Evolutionary conservation across 2,888 invertebrate species (phyloP), one percentile per base, ranked within the genome.

Genomic region (Congeria kusceri): DNA sequence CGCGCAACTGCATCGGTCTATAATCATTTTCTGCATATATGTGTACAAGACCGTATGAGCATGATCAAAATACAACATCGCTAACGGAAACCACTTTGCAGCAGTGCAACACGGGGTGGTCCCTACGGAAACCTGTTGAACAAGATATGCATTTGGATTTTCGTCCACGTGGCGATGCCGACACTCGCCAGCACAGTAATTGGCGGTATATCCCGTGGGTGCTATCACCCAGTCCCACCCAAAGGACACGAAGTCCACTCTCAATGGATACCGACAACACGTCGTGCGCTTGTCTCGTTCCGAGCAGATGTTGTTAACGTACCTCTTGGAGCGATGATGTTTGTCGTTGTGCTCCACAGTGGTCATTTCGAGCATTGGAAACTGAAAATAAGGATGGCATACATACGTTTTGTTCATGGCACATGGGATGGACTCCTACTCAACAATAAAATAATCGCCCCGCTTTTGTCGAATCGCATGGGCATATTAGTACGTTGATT

Each of bases 141-240:
- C 96, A 90, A 98, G 95, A 94, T 98, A 97, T 11, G 98, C 97
- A 93, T 98, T 97, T 0, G 97, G 96, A 92, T 97, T 96, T 90
- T 96, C 96, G 91, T 97, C 97, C 79, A 97, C 94, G 92, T 97
- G 97, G 65, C 97, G 96, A 94, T 96, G 96, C 0, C 97, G 96
- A 93, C 99, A 99, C 90, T 98, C 97, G 9, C 99, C 98, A 69
- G 97, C 96, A 94, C 99, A 99, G 94, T 98, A 98, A 94, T 98
- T 97, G 9, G 99, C 98, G 91, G 97, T 97, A 94, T 98, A 99
- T 88, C 96, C 95, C 90, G 97, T 97, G 0, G 99, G 99, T 0
- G 98, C 98, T 76, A 99, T 97, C 90, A 99, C 97, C 96, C 98
- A 99, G 92, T 98, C 97, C 98, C 98, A 99, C 29, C 98, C 98